These are phyloP conservation scores for Pangasius mekongensis DNA, from an alignment of 2,797 vertebrate species.

Conservation along the genomic window DNA sequence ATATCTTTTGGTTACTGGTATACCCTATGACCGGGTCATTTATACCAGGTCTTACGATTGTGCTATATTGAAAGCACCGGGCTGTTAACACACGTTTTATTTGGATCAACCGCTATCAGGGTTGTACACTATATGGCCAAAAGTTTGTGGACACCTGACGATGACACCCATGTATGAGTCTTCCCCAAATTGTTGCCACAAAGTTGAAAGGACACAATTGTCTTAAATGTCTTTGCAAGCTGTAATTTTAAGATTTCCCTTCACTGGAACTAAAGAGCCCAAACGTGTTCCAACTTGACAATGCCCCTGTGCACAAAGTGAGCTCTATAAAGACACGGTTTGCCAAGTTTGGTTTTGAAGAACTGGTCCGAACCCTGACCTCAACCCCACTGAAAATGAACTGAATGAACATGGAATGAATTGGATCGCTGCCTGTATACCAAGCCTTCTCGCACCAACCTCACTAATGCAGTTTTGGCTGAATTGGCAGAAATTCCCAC, in stretches of 20 bases:
- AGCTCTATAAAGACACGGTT: background rate
- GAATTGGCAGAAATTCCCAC: too few species aligned
- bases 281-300: background rate
- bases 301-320: background rate
- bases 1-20: background rate
- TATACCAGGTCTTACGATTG: background rate
- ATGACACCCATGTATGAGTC: background rate
- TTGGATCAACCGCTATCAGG: background rate
- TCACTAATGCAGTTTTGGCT: too few species aligned
- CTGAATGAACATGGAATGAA: too few species aligned
- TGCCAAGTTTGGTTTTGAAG: too few species aligned
- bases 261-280: background rate
- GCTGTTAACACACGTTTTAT: background rate
- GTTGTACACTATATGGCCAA: background rate
- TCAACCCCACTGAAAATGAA: too few species aligned
- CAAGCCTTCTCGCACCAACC: too few species aligned
- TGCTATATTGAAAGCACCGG: background rate
- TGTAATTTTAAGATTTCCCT: background rate
- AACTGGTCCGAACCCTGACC: too few species aligned
- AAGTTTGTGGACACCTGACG: conserved; percentile 65
- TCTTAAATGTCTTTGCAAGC: background rate
- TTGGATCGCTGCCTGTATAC: too few species aligned
- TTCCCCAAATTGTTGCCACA: background rate
- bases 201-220: background rate
- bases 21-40: background rate